phyloP scores from a whole-genome alignment of 1,140 invertebrate genomes.

The Zaprionus taronus region DNA sequence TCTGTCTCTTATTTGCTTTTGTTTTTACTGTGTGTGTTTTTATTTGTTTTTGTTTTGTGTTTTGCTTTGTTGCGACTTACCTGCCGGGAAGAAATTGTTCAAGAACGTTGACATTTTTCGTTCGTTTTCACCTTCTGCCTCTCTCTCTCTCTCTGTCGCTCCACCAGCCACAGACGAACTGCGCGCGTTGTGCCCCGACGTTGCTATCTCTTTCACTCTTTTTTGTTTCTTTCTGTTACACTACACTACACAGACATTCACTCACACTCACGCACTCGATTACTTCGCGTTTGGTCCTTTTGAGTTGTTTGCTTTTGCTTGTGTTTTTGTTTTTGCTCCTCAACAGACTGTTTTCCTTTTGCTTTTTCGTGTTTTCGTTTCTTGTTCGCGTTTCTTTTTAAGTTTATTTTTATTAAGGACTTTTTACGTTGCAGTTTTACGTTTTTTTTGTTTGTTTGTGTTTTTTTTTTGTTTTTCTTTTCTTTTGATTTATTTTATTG shows the following conservation, averaged over 20 bases:
- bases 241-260: not conserved
- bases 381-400: slow-evolving; percentile 2
- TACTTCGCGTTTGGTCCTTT: slow-evolving; percentile 35
- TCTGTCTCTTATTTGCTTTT: slow-evolving; percentile 20
- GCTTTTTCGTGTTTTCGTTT: slow-evolving; percentile 12
- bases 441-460: slow-evolving; percentile 29
- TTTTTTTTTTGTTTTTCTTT: slow-evolving; percentile 25
- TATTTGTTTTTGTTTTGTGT: slow-evolving; percentile 41
- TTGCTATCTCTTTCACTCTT: slow-evolving; percentile 19
- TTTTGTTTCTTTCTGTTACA: slow-evolving; percentile 8
- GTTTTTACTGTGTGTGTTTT: slow-evolving; percentile 27
- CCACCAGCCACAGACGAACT: slow-evolving; percentile 32
- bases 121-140: slow-evolving; percentile 45
- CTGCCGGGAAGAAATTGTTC: slow-evolving; percentile 84
- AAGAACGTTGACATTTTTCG: slow-evolving; percentile 84
- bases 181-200: slow-evolving; percentile 22
- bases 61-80: slow-evolving; percentile 64
- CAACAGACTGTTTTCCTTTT: slow-evolving; percentile 15
- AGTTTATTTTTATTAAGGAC: slow-evolving; percentile 20
- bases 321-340: slow-evolving; percentile 23
- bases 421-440: slow-evolving; percentile 5
- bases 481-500: slow-evolving; percentile 28
- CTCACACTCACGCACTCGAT: not conserved
- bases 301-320: slow-evolving; percentile 14
- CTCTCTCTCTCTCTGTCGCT: slow-evolving; percentile 9